Base-by-base conservation (phyloP, 2,113 vertebrate species). In the Redunca redunca region DNA sequence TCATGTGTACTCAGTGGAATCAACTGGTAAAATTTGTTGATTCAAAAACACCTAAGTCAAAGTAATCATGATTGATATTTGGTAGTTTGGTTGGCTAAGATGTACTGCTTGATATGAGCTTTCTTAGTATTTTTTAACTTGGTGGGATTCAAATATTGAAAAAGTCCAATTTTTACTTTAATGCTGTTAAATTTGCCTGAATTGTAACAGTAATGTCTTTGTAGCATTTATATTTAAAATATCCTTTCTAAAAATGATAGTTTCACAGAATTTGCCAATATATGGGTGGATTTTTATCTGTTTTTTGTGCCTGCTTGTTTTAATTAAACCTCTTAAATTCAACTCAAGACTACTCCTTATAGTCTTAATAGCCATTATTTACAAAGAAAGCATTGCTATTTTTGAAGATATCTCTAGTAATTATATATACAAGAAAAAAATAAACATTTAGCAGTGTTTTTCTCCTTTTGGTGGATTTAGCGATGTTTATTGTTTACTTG, bases 261-360 rank as follows among this genome's bases (percentile, higher is more conserved):
- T 97, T 98, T 98, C 97, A 97, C 96, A 97, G 84, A 93, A 97
- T 90, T 98, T 98, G 94, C 97, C 95, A 97, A 92, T 97, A 96
- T 96, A 87, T 82, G 95, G 95, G 91, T 98, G 88, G 85, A 16
- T n/a, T 84, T 98, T 98, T 97, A 94, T 98, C 97, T 97, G 88
- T 91, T 97, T 96, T 71, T 77, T 90, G 15, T 64, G 87, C 74
- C 95, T 93, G 53, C 90, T 98, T 88, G 85, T 97, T 96, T 97
- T 62, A 80, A 92, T 14, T 90, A 74, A 89, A 91, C 52, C 91
- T 17, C 40, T 96, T 64, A 52, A 94, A 74, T 96, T 89, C 25
- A 91, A 23, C 84, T 98, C 77, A 97, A 60, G 96, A 96, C 95
- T 97, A 9, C 90, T 98, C 93, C 96, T 97, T 96, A 30, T 86